phyloP scores from a whole-genome alignment of 2,797 vertebrate species.

The Halcyon badia region DNA sequence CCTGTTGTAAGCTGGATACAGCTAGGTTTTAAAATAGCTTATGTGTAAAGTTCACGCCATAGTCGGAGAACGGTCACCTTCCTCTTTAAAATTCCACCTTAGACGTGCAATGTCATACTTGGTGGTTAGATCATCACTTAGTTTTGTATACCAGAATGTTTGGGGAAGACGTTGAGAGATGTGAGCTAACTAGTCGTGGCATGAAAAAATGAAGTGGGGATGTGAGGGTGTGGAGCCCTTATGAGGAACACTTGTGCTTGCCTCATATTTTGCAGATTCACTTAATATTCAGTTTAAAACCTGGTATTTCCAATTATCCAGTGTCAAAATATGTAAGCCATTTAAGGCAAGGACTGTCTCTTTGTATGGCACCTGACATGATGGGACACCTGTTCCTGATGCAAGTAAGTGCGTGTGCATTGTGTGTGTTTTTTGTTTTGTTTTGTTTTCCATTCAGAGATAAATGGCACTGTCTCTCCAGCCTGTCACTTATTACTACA shows the following conservation, averaged over 20 bases:
- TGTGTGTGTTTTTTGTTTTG: not conserved
- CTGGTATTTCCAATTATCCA: constrained; percentile 55
- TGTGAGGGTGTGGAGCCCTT: constrained; percentile 13
- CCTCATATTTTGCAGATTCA: constrained; percentile 53
- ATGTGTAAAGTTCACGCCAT: not conserved
- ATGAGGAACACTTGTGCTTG: constrained; percentile 56
- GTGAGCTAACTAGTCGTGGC: not conserved
- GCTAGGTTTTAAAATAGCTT: not conserved
- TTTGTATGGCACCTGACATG: constrained; percentile 46
- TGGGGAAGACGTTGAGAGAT: not conserved
- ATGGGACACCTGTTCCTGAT: constrained; percentile 45
- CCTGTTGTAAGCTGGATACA: not conserved
- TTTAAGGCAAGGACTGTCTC: constrained; percentile 59
- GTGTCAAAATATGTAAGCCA: constrained; percentile 57
- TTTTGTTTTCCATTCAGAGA: not conserved
- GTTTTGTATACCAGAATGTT: not conserved
- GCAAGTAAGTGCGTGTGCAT: constrained; percentile 42
- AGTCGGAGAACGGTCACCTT: not conserved
- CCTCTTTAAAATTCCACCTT: not conserved
- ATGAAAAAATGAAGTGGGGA: not conserved
- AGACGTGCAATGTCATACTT: accelerated
- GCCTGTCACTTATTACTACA: not conserved
- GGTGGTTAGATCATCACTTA: not conserved
- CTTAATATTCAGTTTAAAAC: constrained; percentile 59
- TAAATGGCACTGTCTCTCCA: not conserved